A percentile compares a stretch with the other conserved stretches of the same genome.
These are phyloP conservation scores for Orthonyx spaldingii DNA, from an alignment of 2,113 vertebrate genomes.

Conservation along the genomic window DNA sequence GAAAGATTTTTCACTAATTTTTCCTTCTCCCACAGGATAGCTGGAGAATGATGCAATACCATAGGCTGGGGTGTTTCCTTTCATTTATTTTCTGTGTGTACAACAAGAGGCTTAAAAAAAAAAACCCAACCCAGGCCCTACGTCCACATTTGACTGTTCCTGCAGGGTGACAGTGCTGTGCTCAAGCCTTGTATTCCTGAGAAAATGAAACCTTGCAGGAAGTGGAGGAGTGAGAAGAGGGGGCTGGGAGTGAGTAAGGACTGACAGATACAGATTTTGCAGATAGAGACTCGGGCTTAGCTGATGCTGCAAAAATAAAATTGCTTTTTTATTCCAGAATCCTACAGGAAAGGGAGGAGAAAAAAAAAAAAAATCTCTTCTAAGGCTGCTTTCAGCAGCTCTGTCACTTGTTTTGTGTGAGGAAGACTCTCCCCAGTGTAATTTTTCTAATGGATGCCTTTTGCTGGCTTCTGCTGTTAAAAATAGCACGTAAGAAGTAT, in stretches of 20 bases:
- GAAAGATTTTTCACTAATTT: neutral
- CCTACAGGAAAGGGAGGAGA: neutral
- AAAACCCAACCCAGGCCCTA: neutral
- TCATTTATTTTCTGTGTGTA: neutral
- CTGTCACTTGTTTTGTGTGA: neutral
- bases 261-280: neutral
- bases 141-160: neutral
- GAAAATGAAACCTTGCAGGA: neutral
- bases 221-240: neutral
- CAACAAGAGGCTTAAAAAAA: neutral
- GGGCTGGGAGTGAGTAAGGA: neutral
- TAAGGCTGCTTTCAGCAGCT: too few species aligned
- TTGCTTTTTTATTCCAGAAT: neutral
- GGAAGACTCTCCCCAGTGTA: neutral
- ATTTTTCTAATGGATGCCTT: constrained; percentile 40
- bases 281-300: neutral
- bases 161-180: too few species aligned
- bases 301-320: constrained; percentile 21
- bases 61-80: neutral
- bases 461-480: constrained; percentile 27
- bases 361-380: neutral
- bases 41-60: neutral
- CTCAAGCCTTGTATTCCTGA: neutral
- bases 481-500: constrained; percentile 21
- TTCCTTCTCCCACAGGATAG: neutral